Conservation (phyloP, 2,113 vertebrate genomes). For the Clupea harengus region DNA sequence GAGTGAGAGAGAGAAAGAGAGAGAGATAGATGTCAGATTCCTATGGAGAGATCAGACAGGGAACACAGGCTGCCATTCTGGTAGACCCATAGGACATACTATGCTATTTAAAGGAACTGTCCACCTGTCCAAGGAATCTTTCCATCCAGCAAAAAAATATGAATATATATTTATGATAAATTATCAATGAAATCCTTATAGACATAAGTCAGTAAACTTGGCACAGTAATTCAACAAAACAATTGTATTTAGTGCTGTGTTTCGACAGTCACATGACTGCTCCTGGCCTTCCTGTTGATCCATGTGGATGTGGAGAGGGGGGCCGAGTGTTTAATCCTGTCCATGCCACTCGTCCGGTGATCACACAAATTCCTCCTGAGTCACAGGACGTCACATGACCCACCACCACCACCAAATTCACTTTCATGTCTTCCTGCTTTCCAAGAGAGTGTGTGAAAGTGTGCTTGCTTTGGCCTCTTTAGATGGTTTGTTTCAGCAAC, state of each 20-base stretch:
- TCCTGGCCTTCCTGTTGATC: not conserved
- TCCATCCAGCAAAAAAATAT: not conserved
- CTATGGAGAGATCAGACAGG: not conserved
- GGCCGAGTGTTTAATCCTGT: not conserved
- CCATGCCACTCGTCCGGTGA: not conserved
- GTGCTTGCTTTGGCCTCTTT: not conserved
- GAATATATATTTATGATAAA: not conserved
- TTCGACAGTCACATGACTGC: not conserved
- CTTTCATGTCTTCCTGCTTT: slow-evolving; percentile 46
- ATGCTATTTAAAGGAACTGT: not conserved
- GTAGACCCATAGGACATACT: not conserved
- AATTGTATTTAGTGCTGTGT: not conserved
- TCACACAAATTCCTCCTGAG: not conserved
- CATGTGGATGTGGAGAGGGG: not conserved
- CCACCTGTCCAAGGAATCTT: not conserved
- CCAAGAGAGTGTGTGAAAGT: slow-evolving; percentile 32
- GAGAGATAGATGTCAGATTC: not conserved
- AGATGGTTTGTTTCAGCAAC: too few relatives aligned
- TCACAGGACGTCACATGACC: slow-evolving; percentile 15
- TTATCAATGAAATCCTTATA: not conserved
- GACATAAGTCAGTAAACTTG: not conserved
- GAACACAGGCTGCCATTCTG: too few relatives aligned
- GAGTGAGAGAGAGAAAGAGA: not conserved
- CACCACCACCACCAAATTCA: slow-evolving; percentile 36
- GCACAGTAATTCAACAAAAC: not conserved